Conservation (phyloP, 1,140 invertebrate species). For the Drosophila ercepeae region DNA sequence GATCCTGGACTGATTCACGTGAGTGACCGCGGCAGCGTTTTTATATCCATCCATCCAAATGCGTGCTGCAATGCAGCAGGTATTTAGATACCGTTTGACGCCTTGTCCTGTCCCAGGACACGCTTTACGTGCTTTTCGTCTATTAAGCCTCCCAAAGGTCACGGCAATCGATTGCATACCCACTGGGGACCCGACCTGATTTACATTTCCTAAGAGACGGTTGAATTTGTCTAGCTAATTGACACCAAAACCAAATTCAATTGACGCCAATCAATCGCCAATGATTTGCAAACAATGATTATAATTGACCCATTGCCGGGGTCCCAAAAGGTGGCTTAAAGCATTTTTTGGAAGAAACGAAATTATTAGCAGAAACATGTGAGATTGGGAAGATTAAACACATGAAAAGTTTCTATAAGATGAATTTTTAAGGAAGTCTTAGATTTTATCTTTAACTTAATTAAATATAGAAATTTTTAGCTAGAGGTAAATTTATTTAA, state of each 20-base stretch:
- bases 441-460: too few relatives aligned
- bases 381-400: too few relatives aligned
- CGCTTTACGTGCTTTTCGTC: conserved; percentile 52
- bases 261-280: neutral
- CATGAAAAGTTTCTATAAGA: too few relatives aligned
- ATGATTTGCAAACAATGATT: neutral
- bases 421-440: too few relatives aligned
- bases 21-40: conserved; percentile 15
- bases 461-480: too few relatives aligned
- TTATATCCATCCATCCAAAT: conserved; percentile 39
- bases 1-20: neutral
- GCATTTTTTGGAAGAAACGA: too few relatives aligned
- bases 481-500: too few relatives aligned
- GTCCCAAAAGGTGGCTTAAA: neutral
- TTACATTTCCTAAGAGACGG: conserved; percentile 21
- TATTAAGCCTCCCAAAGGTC: conserved; percentile 58
- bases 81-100: conserved; percentile 55
- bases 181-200: conserved; percentile 38
- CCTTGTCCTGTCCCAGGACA: conserved; percentile 12
- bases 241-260: conserved; percentile 43
- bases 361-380: too few relatives aligned
- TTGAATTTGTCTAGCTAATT: conserved; percentile 50
- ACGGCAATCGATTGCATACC: conserved; percentile 24
- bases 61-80: conserved; percentile 34
- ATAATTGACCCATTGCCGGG: neutral